Evolutionary conservation across 2,113 vertebrate genomes (phyloP).

Genomic region (Perca schrenkii): DNA sequence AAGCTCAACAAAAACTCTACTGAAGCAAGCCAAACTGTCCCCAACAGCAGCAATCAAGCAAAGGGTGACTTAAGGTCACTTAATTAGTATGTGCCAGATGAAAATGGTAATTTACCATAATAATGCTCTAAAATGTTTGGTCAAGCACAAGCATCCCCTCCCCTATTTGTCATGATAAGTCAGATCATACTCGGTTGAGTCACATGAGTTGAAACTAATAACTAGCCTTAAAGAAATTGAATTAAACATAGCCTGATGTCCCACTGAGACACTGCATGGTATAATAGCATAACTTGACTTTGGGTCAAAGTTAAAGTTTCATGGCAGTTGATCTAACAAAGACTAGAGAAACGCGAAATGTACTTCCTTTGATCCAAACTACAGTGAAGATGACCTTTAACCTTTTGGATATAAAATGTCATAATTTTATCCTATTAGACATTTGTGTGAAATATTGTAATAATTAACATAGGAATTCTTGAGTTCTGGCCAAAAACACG

Average conservation of each 20-base stretch:
- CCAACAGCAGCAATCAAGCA: not conserved
- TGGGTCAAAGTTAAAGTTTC: slow-evolving; percentile 24
- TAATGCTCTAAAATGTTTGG: slow-evolving; percentile 54
- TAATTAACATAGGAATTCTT: too few species aligned
- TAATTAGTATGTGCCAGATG: slow-evolving; percentile 37
- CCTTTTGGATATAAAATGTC: too few species aligned
- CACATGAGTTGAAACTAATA: slow-evolving; percentile 50
- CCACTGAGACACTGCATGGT: slow-evolving; percentile 8
- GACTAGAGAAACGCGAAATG: not conserved
- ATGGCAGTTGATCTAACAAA: slow-evolving; percentile 17
- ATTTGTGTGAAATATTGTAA: too few species aligned
- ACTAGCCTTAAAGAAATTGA: slow-evolving; percentile 43
- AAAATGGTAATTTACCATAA: slow-evolving; percentile 62
- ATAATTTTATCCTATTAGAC: too few species aligned
- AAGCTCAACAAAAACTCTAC: not conserved
- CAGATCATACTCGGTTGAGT: slow-evolving; percentile 45
- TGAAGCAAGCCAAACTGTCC: slow-evolving; percentile 22
- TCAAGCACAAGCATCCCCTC: slow-evolving; percentile 34
- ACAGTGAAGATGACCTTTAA: too few species aligned
- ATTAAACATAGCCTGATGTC: slow-evolving; percentile 52
- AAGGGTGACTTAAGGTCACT: slow-evolving; percentile 47
- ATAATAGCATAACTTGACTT: slow-evolving; percentile 26
- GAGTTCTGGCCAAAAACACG: too few species aligned
- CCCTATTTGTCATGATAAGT: slow-evolving; percentile 59
- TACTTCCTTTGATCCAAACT: too few species aligned